These are phyloP conservation scores for Sceloporus tristichus DNA, from an alignment of 2,113 vertebrate species.

Conservation along the genomic window DNA sequence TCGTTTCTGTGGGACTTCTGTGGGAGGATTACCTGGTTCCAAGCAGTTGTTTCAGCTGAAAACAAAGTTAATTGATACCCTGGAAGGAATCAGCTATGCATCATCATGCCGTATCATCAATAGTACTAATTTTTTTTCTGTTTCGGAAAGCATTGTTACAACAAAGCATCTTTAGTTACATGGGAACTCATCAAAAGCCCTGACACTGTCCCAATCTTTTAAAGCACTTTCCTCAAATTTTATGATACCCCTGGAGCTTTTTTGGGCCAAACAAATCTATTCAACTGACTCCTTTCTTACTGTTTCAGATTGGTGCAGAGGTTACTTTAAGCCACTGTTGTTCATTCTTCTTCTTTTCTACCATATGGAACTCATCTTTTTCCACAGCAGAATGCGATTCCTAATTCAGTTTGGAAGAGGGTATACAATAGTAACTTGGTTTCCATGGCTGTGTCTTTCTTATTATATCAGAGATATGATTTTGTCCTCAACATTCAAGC, in stretches of 20 bases:
- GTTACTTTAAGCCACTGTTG: not conserved
- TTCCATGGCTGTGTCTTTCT: not conserved
- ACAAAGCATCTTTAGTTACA: not conserved
- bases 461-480: slow-evolving; percentile 48
- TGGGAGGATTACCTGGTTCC: not conserved
- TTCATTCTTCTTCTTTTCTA: not conserved
- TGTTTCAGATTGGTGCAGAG: not conserved
- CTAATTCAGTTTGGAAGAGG: not conserved
- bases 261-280: not conserved
- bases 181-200: not conserved
- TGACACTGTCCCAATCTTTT: slow-evolving; percentile 6
- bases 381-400: slow-evolving; percentile 5
- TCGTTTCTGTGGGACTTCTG: slow-evolving; percentile 1
- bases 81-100: slow-evolving; percentile 10
- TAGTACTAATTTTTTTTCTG: not conserved
- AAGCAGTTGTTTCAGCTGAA: slow-evolving; percentile 8
- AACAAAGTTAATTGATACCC: slow-evolving; percentile 11
- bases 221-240: not conserved
- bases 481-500: slow-evolving; percentile 59
- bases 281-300: not conserved
- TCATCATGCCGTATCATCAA: not conserved
- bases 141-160: not conserved
- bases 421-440: no score
- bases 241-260: not conserved
- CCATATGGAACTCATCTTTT: not conserved